Conservation (phyloP, 2,888 invertebrate species). For the Chaitophorus viminalis region DNA sequence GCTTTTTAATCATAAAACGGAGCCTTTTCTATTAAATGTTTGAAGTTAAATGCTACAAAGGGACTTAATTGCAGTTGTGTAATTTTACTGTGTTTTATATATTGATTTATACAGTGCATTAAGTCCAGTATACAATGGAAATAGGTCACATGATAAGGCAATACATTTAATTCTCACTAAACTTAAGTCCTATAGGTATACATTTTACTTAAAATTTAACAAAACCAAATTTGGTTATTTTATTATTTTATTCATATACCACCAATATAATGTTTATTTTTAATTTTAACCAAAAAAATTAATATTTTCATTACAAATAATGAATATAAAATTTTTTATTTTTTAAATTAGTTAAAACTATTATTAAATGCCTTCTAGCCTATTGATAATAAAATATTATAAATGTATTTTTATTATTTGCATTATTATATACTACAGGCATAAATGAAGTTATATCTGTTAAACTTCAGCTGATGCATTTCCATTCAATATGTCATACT, state of each 20-base stretch:
- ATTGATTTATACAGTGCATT: constrained; percentile 38
- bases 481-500: neutral
- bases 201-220: neutral
- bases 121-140: constrained; percentile 3
- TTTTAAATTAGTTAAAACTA: neutral
- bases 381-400: constrained; percentile 18
- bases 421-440: neutral
- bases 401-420: neutral
- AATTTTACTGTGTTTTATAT: constrained; percentile 23
- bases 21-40: neutral
- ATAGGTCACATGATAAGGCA: constrained; percentile 16
- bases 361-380: neutral
- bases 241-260: too few relatives aligned
- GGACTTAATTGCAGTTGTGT: neutral
- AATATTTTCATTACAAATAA: neutral
- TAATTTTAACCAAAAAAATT: neutral
- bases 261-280: neutral
- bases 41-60: neutral
- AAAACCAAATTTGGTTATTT: neutral
- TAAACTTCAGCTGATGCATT: neutral
- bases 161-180: neutral
- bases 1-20: neutral
- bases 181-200: neutral
- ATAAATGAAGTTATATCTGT: neutral
- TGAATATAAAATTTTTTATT: neutral